A percentile compares a stretch with the other conserved stretches of the same genome.
Evolutionary conservation across 2,888 invertebrate species (phyloP).

Genomic region (Ypsolopha scabrella): DNA sequence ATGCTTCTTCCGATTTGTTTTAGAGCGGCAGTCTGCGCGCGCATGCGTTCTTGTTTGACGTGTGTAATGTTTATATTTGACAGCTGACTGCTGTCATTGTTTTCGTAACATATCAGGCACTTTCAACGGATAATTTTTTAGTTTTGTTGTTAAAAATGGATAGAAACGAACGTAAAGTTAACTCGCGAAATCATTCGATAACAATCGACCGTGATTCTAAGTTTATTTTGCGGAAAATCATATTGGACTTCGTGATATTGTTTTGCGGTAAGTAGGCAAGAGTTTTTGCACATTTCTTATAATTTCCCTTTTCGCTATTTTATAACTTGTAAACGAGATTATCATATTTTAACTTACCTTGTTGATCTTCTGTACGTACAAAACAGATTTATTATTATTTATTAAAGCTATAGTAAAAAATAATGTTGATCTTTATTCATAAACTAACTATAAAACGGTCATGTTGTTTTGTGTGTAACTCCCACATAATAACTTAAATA

Average conservation of each 20-base stretch:
- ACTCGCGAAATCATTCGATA: slow-evolving; percentile 37
- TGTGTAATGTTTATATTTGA: slow-evolving; percentile 13
- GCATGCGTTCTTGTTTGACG: slow-evolving; percentile 55
- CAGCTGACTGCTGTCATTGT: slow-evolving; percentile 14
- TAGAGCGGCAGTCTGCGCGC: slow-evolving; percentile 42
- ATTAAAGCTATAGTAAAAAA: too few relatives aligned
- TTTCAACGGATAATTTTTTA: slow-evolving; percentile 5
- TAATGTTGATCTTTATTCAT: too few relatives aligned
- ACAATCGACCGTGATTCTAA: slow-evolving; percentile 69
- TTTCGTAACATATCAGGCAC: slow-evolving; percentile 35
- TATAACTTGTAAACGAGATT: not conserved
- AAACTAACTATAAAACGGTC: too few relatives aligned
- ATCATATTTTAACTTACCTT: not conserved
- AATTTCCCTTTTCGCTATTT: not conserved
- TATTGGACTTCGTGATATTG: slow-evolving; percentile 75
- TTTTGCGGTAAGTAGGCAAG: slow-evolving; percentile 72
- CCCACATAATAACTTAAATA: not conserved
- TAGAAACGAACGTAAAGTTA: slow-evolving; percentile 49
- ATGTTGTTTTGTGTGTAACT: too few relatives aligned
- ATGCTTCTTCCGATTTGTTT: slow-evolving; percentile 11
- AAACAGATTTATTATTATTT: not conserved
- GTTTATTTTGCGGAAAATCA: slow-evolving; percentile 73
- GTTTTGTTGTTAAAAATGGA: slow-evolving; percentile 36
- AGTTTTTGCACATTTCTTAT: slow-evolving; percentile 15
- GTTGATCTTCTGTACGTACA: not conserved